Conservation (phyloP, 53 echinoderm and acorn worm species). For the Luidia sarsii region DNA sequence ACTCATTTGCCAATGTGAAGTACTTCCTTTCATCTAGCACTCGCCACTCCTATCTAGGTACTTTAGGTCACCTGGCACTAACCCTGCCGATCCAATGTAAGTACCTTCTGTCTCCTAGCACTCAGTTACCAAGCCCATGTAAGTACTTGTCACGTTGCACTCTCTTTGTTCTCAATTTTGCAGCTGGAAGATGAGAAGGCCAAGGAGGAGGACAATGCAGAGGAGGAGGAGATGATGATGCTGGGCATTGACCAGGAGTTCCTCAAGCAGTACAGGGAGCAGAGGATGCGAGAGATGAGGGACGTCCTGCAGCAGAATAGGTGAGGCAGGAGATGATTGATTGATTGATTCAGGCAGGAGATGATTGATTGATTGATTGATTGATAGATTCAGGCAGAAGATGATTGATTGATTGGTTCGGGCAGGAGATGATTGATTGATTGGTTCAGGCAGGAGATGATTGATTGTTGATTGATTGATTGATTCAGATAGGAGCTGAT, state of each 20-base stretch:
- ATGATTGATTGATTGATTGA: too few relatives aligned
- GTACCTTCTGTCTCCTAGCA: conserved; percentile 62
- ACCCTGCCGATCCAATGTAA: conserved; percentile 89
- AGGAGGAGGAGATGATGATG: conserved; percentile 62
- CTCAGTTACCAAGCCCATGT: conserved; percentile 82
- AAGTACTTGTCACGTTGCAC: too few relatives aligned
- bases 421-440: too few relatives aligned
- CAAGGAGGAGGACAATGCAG: conserved; percentile 69
- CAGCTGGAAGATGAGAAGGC: conserved; percentile 88
- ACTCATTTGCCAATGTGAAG: conserved; percentile 78
- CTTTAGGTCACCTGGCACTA: conserved; percentile 57
- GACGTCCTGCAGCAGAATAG: conserved; percentile 58
- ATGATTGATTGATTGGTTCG: too few relatives aligned
- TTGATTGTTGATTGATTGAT: too few relatives aligned
- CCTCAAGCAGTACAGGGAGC: conserved; percentile 79
- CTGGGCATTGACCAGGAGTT: conserved; percentile 81
- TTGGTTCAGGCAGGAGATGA: too few relatives aligned
- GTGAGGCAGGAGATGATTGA: too few relatives aligned
- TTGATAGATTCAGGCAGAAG: too few relatives aligned
- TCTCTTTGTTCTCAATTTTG: too few relatives aligned
- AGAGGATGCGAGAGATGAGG: conserved; percentile 87
- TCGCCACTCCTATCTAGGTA: conserved; percentile 83
- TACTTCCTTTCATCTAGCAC: conserved; percentile 70
- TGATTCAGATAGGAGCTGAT: too few relatives aligned
- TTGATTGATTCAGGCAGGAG: too few relatives aligned